A percentile compares a stretch with the other conserved stretches of the same genome.
Evolutionary conservation across 2,888 invertebrate genomes (phyloP).

Genomic region (Ypsolopha sequella): DNA sequence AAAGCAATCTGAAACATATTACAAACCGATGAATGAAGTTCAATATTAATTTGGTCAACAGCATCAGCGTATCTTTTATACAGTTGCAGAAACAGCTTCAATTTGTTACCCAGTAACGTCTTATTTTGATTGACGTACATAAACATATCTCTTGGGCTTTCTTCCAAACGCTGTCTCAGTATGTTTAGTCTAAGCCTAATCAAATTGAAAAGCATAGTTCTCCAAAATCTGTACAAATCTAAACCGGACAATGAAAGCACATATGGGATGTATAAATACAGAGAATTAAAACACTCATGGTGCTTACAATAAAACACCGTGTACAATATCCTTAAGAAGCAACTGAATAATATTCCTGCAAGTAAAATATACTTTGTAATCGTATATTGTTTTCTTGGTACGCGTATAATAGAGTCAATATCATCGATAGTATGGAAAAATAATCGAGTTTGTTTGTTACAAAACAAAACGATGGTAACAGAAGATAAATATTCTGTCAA

Average conservation of each 20-base stretch:
- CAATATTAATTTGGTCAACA: constrained; percentile 38
- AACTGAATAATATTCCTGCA: constrained; percentile 21
- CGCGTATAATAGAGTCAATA: constrained; percentile 35
- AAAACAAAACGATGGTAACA: constrained; percentile 26
- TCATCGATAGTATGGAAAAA: constrained; percentile 27
- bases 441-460: constrained; percentile 23
- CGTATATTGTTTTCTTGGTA: constrained; percentile 26
- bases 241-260: constrained; percentile 37
- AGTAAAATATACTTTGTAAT: constrained; percentile 22
- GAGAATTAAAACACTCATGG: constrained; percentile 22
- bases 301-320: constrained; percentile 27
- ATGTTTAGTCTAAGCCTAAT: constrained; percentile 11
- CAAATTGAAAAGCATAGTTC: constrained; percentile 39
- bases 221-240: constrained; percentile 49
- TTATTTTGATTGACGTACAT: not conserved
- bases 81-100: constrained; percentile 17
- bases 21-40: constrained; percentile 47
- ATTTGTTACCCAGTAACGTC: not conserved
- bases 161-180: not conserved
- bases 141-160: not conserved
- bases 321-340: constrained; percentile 30
- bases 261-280: constrained; percentile 26
- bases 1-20: constrained; percentile 1
- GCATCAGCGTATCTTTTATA: constrained; percentile 44
- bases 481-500: constrained; percentile 35